phyloP scores from a whole-genome alignment of 2,888 invertebrate genomes.

The Andrena fulva region DNA sequence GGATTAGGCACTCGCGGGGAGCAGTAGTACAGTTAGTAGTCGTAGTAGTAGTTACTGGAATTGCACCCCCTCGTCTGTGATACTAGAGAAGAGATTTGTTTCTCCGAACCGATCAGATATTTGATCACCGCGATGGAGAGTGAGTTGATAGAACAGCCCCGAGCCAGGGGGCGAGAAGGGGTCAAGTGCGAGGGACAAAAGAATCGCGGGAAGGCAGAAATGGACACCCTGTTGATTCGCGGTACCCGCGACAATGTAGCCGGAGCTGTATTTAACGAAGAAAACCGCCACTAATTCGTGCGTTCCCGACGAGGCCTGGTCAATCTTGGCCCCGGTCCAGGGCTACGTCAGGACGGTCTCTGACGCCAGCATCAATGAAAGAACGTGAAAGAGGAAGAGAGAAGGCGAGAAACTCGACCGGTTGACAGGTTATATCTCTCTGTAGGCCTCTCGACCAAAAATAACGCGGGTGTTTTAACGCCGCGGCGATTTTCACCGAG shows the following conservation, averaged over 20 bases:
- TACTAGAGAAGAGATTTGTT: too few species aligned
- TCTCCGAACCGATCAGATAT: neutral
- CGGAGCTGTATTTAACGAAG: constrained; percentile 51
- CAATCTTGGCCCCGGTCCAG: constrained; percentile 77
- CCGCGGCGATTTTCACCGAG: constrained; percentile 58
- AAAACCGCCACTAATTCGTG: constrained; percentile 42
- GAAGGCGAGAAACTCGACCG: constrained; percentile 52
- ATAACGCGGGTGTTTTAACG: constrained; percentile 67
- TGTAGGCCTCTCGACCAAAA: constrained; percentile 70
- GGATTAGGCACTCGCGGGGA: too few species aligned
- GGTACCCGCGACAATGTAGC: constrained; percentile 19
- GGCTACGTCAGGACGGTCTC: constrained; percentile 79
- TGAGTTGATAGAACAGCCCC: neutral
- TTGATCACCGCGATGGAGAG: neutral
- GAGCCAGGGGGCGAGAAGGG: neutral
- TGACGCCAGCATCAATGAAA: constrained; percentile 83
- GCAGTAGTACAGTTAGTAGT: too few species aligned
- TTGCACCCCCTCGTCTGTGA: too few species aligned
- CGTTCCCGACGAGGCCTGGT: constrained; percentile 52
- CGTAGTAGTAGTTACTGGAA: too few species aligned
- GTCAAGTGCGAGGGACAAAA: neutral
- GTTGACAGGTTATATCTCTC: constrained; percentile 70
- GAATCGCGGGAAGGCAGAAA: neutral
- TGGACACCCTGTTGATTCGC: constrained; percentile 51
- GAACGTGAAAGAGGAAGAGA: constrained; percentile 59